Base-by-base conservation (phyloP, 2,113 vertebrate genomes). In the Gallinago undulata region DNA sequence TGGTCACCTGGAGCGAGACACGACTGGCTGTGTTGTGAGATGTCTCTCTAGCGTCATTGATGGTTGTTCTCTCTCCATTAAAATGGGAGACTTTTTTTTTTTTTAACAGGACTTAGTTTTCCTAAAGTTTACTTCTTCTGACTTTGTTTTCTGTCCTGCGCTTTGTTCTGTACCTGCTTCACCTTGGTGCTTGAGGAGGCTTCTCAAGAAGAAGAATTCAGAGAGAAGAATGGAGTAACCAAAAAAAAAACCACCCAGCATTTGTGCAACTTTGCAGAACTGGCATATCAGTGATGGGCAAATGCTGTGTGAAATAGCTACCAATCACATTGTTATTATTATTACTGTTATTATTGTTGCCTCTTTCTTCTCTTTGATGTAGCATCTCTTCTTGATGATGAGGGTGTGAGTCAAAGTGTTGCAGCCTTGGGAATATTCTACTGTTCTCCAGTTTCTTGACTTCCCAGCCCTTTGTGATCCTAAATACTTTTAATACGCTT, bases 111-210 rank as follows among this genome's bases (percentile, higher is more conserved):
- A 62, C 11, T 14, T n/a, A 2, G 3, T 60, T 64, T 74, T 79
- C 73, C 27, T 48, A 2, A 83, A 53, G 31, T 39, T 77, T 67
- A 28, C 56, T 53, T 35, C 30, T 48, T n/a, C 27, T 64, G 0
- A 0, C 23, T 79, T 70, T 6, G 1, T 48, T 21, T 87, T 68
- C 56, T 37, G 12, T 17, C 24, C 56, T n/a, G n/a, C 0, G 1
- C 33, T 82, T 48, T 43, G 19, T 13, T 68, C 37, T 0, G 1
- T 30, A 24, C 15, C 13, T 35, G 30, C 27, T 59, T 78, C 19
- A 12, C 16, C 13, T n/a, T 8, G 25, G 41, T 30, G 56, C 66
- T 68, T 45, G 37, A 37, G 22, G 30, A 37, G 37, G n/a, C 23
- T 0, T 37, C 35, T 37, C 35, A 37, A 37, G 35, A 37, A 37